phyloP scores from a whole-genome alignment of 2,888 invertebrate species.

The Anorthoa munda region DNA sequence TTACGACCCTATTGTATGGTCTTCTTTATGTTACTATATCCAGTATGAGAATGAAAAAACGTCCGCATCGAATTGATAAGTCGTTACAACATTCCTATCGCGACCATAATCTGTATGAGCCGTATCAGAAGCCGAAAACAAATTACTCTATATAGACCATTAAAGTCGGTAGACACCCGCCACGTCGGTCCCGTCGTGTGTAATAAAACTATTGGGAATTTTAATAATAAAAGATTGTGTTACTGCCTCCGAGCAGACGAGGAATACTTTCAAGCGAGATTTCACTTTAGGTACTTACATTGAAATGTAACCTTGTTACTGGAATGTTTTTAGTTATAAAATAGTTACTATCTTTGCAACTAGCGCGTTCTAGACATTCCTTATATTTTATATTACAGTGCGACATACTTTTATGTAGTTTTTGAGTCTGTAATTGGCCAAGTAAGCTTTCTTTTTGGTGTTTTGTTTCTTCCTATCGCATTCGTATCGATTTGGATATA shows the following conservation, averaged over 20 bases:
- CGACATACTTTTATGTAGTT: constrained; percentile 10
- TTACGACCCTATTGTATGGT: constrained; percentile 45
- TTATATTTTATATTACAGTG: not conserved
- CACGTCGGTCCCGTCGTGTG: constrained; percentile 60
- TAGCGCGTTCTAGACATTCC: constrained; percentile 4
- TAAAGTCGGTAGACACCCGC: constrained; percentile 69
- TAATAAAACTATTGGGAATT: constrained; percentile 73
- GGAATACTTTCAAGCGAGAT: constrained; percentile 57
- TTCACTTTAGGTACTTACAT: constrained; percentile 52
- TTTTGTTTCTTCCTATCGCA: not conserved
- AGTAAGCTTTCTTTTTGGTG: not conserved
- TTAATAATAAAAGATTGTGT: constrained; percentile 68
- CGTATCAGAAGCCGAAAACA: constrained; percentile 83
- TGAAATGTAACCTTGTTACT: constrained; percentile 48
- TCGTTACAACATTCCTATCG: constrained; percentile 80
- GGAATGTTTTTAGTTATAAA: constrained; percentile 49
- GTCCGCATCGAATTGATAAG: constrained; percentile 81
- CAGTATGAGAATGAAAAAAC: constrained; percentile 70
- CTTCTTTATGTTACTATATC: constrained; percentile 44
- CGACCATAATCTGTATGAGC: constrained; percentile 78
- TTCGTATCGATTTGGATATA: no score
- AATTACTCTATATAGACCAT: constrained; percentile 77
- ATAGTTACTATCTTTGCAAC: constrained; percentile 29
- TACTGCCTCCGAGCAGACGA: constrained; percentile 50
- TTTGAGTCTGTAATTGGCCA: not conserved